These are phyloP conservation scores for Seira ritae DNA, from an alignment of 2,888 invertebrate species.

Conservation along the genomic window DNA sequence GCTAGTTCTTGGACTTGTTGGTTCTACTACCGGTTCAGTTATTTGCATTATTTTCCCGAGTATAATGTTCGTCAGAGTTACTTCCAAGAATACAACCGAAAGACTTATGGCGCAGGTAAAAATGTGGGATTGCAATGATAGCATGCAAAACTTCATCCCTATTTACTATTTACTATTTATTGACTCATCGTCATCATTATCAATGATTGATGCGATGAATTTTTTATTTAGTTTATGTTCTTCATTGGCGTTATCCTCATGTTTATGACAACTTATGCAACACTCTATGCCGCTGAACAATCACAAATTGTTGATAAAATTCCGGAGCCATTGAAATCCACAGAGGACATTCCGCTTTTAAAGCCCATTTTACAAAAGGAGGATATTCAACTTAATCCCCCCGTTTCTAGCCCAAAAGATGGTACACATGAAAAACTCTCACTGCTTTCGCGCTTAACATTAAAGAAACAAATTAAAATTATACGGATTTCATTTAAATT, in stretches of 20 bases:
- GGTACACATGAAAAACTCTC: too few species aligned
- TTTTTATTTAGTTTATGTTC: slow-evolving; percentile 82
- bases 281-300: slow-evolving; percentile 85
- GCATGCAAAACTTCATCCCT: too few species aligned
- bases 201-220: too few species aligned
- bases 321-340: slow-evolving; percentile 40
- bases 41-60: slow-evolving; percentile 96
- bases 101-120: slow-evolving; percentile 85
- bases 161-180: neutral
- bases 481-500: too few species aligned
- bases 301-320: slow-evolving; percentile 76
- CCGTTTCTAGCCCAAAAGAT: slow-evolving; percentile 28
- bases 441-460: too few species aligned
- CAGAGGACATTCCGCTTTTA: slow-evolving; percentile 43
- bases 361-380: neutral
- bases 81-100: slow-evolving; percentile 90
- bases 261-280: slow-evolving; percentile 93
- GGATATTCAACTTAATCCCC: slow-evolving; percentile 34
- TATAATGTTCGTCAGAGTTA: slow-evolving; percentile 89
- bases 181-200: too few species aligned
- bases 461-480: too few species aligned
- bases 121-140: too few species aligned
- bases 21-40: slow-evolving; percentile 95
- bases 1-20: slow-evolving; percentile 93
- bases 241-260: slow-evolving; percentile 90